A percentile compares a stretch with the other conserved stretches of the same genome.
phyloP scores from a whole-genome alignment of 92 coral and sea anemone genomes.

The Porites rus region DNA sequence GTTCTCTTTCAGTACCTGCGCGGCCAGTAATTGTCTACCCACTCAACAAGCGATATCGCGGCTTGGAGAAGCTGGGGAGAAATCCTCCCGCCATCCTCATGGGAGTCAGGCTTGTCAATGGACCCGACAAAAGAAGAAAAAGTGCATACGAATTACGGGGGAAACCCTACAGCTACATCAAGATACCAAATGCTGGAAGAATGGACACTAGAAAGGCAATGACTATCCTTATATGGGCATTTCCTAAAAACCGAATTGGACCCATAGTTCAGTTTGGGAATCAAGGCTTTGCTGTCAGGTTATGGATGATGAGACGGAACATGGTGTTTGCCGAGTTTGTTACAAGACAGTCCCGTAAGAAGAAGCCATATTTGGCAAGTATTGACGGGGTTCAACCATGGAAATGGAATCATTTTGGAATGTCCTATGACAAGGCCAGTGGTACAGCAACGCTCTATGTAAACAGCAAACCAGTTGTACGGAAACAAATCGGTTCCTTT shows the following conservation, averaged over 20 bases:
- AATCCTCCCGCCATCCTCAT: conserved; percentile 56
- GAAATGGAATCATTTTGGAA: conserved; percentile 88
- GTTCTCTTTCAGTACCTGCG: conserved; percentile 47
- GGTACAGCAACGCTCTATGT: conserved; percentile 83
- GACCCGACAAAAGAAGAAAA: conserved; percentile 63
- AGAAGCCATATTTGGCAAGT: conserved; percentile 67
- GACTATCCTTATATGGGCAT: conserved; percentile 72
- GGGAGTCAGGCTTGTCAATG: conserved; percentile 57
- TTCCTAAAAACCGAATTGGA: conserved; percentile 80
- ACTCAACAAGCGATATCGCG: conserved; percentile 53
- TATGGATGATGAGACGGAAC: conserved; percentile 77
- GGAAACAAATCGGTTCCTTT: conserved; percentile 42
- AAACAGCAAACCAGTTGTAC: conserved; percentile 53
- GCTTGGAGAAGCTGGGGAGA: conserved; percentile 59
- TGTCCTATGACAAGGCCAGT: conserved; percentile 79
- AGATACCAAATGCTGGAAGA: conserved; percentile 70
- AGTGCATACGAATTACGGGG: conserved; percentile 81
- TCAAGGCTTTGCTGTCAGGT: conserved; percentile 63
- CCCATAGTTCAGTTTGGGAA: conserved; percentile 81
- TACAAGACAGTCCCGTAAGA: conserved; percentile 53
- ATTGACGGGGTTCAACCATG: conserved; percentile 52
- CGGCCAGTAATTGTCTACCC: conserved; percentile 71
- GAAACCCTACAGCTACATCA: conserved; percentile 73
- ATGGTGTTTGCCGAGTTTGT: conserved; percentile 79
- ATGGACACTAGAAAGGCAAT: conserved; percentile 76